These are phyloP conservation scores for Hozukius guyotensis DNA, from an alignment of 2,797 vertebrate species.

Conservation along the genomic window DNA sequence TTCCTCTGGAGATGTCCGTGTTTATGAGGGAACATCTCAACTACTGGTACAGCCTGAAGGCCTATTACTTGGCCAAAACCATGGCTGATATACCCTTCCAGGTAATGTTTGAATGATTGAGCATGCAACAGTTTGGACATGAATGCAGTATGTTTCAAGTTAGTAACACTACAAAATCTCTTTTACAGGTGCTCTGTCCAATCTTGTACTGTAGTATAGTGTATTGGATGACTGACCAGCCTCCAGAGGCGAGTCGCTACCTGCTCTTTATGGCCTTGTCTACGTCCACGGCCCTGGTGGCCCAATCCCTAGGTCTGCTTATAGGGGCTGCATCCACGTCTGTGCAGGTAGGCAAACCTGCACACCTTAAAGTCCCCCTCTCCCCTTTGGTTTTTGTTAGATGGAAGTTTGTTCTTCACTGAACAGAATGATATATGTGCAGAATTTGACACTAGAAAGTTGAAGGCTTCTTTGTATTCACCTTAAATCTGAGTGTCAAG, in stretches of 20 bases:
- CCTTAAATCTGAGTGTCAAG: background rate
- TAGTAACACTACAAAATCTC: background rate
- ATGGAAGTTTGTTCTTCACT: background rate
- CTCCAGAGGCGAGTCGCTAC: slow-evolving; percentile 91
- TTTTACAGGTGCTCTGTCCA: slow-evolving; percentile 90
- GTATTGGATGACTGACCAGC: slow-evolving; percentile 99
- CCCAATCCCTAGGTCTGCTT: slow-evolving; percentile 95
- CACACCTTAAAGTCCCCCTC: background rate
- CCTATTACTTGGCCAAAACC: slow-evolving; percentile 97
- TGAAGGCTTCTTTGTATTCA: too few relatives aligned
- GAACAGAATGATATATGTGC: background rate
- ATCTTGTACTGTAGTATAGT: slow-evolving; percentile 97
- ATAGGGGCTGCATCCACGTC: slow-evolving; percentile 98
- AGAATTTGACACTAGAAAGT: background rate
- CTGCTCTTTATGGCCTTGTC: slow-evolving; percentile 95
- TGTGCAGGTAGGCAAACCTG: slow-evolving; percentile 84
- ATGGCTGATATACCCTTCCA: slow-evolving; percentile 98
- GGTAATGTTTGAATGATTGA: slow-evolving; percentile 76
- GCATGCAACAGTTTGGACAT: background rate
- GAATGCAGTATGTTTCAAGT: background rate
- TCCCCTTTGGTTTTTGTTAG: background rate
- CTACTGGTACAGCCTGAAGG: slow-evolving; percentile 99
- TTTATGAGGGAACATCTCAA: slow-evolving; percentile 96
- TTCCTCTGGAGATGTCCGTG: slow-evolving; percentile 97
- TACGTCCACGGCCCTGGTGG: slow-evolving; percentile 93